Evolutionary conservation across 2,888 invertebrate species (phyloP).

Genomic region (Syrphus vitripennis): DNA sequence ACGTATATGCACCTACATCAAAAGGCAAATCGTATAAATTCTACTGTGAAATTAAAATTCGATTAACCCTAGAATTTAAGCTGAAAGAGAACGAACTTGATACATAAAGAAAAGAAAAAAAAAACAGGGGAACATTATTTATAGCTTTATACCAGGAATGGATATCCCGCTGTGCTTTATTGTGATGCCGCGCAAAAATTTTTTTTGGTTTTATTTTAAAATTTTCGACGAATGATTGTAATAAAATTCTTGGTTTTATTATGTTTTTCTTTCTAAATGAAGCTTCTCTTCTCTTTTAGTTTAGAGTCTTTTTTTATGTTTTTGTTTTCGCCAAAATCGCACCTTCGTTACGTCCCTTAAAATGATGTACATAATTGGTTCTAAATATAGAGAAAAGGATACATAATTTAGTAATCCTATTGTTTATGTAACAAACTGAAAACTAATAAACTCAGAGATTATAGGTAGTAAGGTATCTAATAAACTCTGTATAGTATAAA

Average conservation of each 20-base stretch:
- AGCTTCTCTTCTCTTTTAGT: not conserved
- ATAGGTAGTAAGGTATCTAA: no score
- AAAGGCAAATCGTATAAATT: conserved; percentile 13
- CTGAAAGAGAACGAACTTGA: conserved; percentile 3
- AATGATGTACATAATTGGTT: not conserved
- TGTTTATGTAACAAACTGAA: no score
- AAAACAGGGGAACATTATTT: conserved; percentile 27
- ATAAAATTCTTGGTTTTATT: not conserved
- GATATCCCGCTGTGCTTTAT: conserved; percentile 54
- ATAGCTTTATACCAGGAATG: conserved; percentile 45
- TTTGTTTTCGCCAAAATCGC: not conserved
- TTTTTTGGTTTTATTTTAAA: not conserved
- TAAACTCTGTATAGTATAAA: no score
- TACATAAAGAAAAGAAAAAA: not conserved
- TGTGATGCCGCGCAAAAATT: conserved; percentile 38
- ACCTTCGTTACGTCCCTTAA: not conserved
- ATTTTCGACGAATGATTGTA: not conserved
- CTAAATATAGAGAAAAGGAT: not conserved
- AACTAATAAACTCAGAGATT: no score
- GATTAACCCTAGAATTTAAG: conserved; percentile 38
- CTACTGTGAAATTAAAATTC: conserved; percentile 44
- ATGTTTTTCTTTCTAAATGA: not conserved
- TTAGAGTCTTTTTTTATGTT: not conserved
- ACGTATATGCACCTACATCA: not conserved
- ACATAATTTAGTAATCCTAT: not conserved